A percentile compares a stretch with the other conserved stretches of the same genome.
Evolutionary conservation across 2,113 vertebrate species (phyloP).

Genomic region (Ursus arctos): DNA sequence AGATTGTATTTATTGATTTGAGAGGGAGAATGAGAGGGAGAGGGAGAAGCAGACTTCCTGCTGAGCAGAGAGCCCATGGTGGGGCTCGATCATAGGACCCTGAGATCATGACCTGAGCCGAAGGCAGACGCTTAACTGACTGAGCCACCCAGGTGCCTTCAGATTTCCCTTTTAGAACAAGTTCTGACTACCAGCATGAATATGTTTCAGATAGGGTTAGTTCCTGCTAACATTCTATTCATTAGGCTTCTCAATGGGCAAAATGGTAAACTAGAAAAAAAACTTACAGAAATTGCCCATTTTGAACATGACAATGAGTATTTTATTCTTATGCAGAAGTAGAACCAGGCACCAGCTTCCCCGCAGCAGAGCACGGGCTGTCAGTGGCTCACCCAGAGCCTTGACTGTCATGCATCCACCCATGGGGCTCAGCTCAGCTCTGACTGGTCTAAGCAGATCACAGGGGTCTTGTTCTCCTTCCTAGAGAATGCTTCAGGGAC

Average conservation of each 20-base stretch:
- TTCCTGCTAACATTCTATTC: background rate
- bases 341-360: background rate
- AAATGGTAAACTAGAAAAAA: conserved; percentile 1
- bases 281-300: background rate
- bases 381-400: background rate
- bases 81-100: no score
- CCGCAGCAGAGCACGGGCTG: background rate
- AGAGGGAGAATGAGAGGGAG: no score
- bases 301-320: background rate
- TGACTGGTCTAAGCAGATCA: background rate
- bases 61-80: no score
- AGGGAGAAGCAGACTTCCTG: no score
- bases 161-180: conserved; percentile 2
- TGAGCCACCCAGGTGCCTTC: background rate
- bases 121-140: no score
- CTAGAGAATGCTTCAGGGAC: background rate
- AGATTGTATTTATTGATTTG: no score
- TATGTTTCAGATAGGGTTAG: conserved; percentile 9
- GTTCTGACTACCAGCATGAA: background rate
- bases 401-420: background rate
- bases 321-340: background rate
- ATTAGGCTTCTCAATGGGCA: background rate
- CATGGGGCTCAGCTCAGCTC: no score
- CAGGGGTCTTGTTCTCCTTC: background rate
- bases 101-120: no score